phyloP scores from a whole-genome alignment of 2,797 vertebrate genomes.

The Varecia variegata region DNA sequence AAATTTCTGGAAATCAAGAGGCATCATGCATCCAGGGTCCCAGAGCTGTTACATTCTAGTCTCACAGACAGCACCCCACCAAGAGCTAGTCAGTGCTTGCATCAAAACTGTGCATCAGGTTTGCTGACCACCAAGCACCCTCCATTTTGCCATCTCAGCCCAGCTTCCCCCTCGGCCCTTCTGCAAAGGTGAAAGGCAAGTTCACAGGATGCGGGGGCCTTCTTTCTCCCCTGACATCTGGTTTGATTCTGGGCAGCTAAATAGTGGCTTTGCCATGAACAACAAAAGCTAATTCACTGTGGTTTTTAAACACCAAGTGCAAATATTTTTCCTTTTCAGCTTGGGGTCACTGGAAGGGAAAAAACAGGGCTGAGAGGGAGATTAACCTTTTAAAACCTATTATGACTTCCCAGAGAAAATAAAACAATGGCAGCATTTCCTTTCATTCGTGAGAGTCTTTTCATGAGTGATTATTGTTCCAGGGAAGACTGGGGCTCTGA shows the following conservation, averaged over 20 bases:
- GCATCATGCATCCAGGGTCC: background rate
- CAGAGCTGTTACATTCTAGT: background rate
- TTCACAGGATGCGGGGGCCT: slow-evolving; percentile 73
- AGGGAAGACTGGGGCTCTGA: slow-evolving; percentile 62
- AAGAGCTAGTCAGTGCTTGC: background rate
- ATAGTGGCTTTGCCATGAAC: slow-evolving; percentile 85
- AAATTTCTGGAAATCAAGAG: background rate
- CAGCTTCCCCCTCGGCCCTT: background rate
- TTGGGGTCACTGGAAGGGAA: slow-evolving; percentile 84
- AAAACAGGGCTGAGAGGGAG: slow-evolving; percentile 79
- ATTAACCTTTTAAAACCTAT: slow-evolving; percentile 83
- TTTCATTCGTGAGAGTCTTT: slow-evolving; percentile 76
- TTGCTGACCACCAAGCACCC: background rate
- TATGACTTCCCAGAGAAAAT: slow-evolving; percentile 85
- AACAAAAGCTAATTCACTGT: slow-evolving; percentile 86
- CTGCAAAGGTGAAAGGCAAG: slow-evolving; percentile 65
- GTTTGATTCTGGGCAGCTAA: slow-evolving; percentile 85
- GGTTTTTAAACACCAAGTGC: slow-evolving; percentile 83
- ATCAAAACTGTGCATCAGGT: background rate
- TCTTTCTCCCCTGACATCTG: slow-evolving; percentile 83
- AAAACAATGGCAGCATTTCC: slow-evolving; percentile 81
- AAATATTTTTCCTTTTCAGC: slow-evolving; percentile 85
- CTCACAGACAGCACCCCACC: background rate
- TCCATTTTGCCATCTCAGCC: background rate
- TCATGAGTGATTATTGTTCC: slow-evolving; percentile 65